A percentile compares a stretch with the other conserved stretches of the same genome.
Evolutionary conservation across 2,113 vertebrate species (phyloP).

Genomic region (Reinhardtius hippoglossoides): DNA sequence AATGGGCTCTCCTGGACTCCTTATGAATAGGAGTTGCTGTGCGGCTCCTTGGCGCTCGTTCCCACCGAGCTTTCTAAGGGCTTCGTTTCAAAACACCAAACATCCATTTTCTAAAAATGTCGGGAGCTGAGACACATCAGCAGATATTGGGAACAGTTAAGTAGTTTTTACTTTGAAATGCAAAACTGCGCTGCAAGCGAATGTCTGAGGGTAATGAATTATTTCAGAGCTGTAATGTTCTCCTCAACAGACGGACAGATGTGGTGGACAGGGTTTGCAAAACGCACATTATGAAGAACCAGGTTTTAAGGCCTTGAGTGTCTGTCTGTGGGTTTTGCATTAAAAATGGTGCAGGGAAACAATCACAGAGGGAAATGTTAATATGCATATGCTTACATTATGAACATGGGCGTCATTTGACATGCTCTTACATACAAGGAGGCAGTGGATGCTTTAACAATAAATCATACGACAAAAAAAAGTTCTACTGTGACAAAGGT

Average conservation of each 20-base stretch:
- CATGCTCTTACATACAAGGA: no score
- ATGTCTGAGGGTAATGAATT: not conserved
- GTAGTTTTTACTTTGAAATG: constrained; percentile 31
- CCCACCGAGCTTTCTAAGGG: constrained; percentile 29
- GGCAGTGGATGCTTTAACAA: no score
- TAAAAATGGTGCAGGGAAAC: not conserved
- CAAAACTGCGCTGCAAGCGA: constrained; percentile 4
- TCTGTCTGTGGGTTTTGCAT: not conserved
- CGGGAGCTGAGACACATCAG: constrained; percentile 22
- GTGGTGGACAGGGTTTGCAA: constrained; percentile 7
- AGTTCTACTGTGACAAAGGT: no score
- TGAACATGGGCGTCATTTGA: not conserved
- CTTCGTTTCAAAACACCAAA: constrained; percentile 43
- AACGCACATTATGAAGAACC: constrained; percentile 12
- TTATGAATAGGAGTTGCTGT: constrained; percentile 58
- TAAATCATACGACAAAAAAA: no score
- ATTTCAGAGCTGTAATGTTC: not conserved
- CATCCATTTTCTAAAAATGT: constrained; percentile 23
- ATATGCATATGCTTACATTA: not conserved
- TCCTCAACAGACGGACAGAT: not conserved
- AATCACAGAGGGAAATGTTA: not conserved
- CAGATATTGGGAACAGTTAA: constrained; percentile 29
- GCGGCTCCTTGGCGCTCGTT: constrained; percentile 39
- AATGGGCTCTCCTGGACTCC: constrained; percentile 51
- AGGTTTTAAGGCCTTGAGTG: not conserved